These are phyloP conservation scores for Athene noctua DNA, from an alignment of 2,113 vertebrate genomes.

Conservation along the genomic window DNA sequence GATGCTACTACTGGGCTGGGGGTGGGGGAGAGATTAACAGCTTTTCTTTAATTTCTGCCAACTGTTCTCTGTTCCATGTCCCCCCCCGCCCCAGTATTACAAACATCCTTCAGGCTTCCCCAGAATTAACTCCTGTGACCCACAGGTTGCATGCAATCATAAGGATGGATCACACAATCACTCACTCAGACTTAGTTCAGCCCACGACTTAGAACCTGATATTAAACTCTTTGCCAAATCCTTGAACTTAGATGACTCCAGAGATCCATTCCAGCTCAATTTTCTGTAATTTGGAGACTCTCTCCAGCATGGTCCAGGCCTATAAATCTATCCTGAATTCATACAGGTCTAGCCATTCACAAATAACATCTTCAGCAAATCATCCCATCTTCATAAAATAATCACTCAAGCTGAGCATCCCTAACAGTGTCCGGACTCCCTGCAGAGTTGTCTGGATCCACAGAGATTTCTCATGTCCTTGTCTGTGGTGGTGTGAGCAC, in stretches of 20 bases:
- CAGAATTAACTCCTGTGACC: slow-evolving; percentile 42
- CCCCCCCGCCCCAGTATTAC: neutral
- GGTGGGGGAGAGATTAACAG: slow-evolving; percentile 37
- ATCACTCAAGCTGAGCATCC: slow-evolving; percentile 4
- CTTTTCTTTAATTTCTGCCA: slow-evolving; percentile 48
- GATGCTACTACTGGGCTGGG: neutral
- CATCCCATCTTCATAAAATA: neutral
- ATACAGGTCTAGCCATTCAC: neutral
- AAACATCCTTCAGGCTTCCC: neutral
- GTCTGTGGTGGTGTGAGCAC: neutral
- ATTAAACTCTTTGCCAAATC: slow-evolving; percentile 37
- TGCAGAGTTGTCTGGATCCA: slow-evolving; percentile 15
- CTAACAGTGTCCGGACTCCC: slow-evolving; percentile 32
- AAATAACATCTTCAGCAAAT: neutral
- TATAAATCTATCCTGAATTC: neutral
- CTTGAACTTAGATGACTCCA: slow-evolving; percentile 52
- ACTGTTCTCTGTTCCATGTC: neutral
- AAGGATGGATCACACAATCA: neutral
- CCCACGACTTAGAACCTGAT: neutral
- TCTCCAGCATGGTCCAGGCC: neutral
- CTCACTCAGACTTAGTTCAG: slow-evolving; percentile 11
- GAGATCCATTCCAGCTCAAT: slow-evolving; percentile 25
- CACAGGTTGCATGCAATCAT: slow-evolving; percentile 34
- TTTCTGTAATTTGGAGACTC: slow-evolving; percentile 25
- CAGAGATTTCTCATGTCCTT: neutral